Evolutionary conservation across 92 coral and sea anemone species (phyloP), one percentile per base, ranked within the genome.

Genomic region (Ricordea florida): DNA sequence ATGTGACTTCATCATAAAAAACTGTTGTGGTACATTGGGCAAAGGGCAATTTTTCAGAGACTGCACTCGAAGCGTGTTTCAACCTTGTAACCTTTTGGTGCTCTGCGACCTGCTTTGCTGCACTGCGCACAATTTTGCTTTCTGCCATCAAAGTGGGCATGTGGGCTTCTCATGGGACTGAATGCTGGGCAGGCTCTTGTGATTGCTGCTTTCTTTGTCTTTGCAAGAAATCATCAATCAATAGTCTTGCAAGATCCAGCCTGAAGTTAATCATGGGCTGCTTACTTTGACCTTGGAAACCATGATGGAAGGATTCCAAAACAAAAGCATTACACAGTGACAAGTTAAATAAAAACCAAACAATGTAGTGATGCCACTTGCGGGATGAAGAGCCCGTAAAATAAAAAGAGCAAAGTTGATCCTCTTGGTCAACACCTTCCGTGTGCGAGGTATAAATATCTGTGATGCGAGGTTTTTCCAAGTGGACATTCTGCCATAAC

Each of bases 51-150:
- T 30, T 41, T 72, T n/a, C 68, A 38, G 33, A 72, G 45, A 42
- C 68, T 55, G 46, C 79, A 72, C 68, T 56, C 56, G 40, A 33
- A 57, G 68, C 66, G 4, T 22, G 66, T 57, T 55, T 72, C 79
- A 26, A 72, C 52, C 27, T 72, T 72, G 79, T 72, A 72, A 43
- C 79, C 79, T 56, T 71, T 71, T 6, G 67, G 51, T 5, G 67
- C 56, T 21, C 37, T 71, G 25, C 66, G 40, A 14, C 78, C 53
- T 10, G 38, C 78, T 52, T 53, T 59, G 38, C 28, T 72, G 56
- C 79, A 57, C 8, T 20, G 68, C 7, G 38, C 22, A 31, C 56
- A 57, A 53, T 72, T 72, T 72, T 56, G 26, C 79, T 57, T 72
- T 40, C 79, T 34, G 4, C 64, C 76, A 30, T 38, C 66, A 9